These are phyloP conservation scores for Athalia rosae DNA, from an alignment of 2,888 invertebrate genomes.

Conservation along the genomic window DNA sequence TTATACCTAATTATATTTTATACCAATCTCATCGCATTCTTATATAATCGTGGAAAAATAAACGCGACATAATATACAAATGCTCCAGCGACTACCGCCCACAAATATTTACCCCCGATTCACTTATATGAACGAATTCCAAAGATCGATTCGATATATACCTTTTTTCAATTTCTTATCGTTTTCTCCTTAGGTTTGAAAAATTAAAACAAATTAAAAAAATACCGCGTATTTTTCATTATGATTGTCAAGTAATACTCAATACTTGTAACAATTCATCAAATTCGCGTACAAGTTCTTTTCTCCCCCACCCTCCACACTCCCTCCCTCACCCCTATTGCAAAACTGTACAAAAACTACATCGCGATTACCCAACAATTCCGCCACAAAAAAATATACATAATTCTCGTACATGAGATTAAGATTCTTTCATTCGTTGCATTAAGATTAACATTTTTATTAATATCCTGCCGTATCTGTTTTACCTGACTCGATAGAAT, in stretches of 20 bases:
- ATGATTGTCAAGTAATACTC: not conserved
- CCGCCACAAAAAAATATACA: not conserved
- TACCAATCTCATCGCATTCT: too few species aligned
- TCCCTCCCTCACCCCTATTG: too few species aligned
- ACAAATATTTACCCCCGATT: not conserved
- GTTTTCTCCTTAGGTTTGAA: too few species aligned
- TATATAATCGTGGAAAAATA: constrained; percentile 18
- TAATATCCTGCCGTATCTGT: not conserved
- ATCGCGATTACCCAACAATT: not conserved
- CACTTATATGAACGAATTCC: not conserved
- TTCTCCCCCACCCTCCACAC: not conserved
- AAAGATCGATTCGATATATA: not conserved
- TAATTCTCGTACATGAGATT: not conserved
- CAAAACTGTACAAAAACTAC: constrained; percentile 7
- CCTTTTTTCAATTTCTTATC: too few species aligned
- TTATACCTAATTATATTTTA: too few species aligned
- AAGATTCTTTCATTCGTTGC: constrained; percentile 18
- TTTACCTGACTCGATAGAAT: not conserved
- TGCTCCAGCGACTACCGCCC: too few species aligned
- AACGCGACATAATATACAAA: not conserved
- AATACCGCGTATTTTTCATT: too few species aligned
- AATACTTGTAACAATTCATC: not conserved
- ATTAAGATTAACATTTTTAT: constrained; percentile 2
- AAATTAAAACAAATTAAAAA: too few species aligned
- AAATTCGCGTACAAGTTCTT: not conserved